Evolutionary conservation across 2,113 vertebrate species (phyloP), one percentile per base, ranked within the genome.

Genomic region (Psittacus erithacus): DNA sequence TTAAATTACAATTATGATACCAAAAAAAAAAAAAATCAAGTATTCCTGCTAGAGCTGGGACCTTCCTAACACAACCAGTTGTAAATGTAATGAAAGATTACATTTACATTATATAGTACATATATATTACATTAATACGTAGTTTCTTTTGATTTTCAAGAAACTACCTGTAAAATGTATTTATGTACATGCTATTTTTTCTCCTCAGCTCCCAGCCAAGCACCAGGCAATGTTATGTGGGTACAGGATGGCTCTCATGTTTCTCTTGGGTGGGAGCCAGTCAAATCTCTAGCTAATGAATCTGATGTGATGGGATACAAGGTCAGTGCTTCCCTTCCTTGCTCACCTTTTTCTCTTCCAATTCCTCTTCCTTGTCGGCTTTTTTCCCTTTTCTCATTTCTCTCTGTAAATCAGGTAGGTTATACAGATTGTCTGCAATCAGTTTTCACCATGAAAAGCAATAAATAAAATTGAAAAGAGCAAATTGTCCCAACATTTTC

Each of bases 221-320:
- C 99, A 71, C 99, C 99, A 15, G 87, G 96, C 93, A 99, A 99
- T 96, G 98, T 99, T 88, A 98, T 98, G 96, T 99, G 99, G 99
- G 99, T 99, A 86, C 99, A 99, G 33, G 99, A 99, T 29, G 99
- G 99, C 3, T 98, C 99, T 83, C 98, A 99, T 38, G 98, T 99
- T 47, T 99, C 99, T 70, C 96, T 99, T 83, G 98, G 96, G 68
- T 99, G 99, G 99, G 99, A 99, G 67, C 99, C 99, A 5, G 99
- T 99, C 70, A 98, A 95, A 95, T 97, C 99, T 33, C 97, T 98
- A 85, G 98, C 98, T 93, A 99, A 99, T 29, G 99, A 99, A 95
- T 99, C 99, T 11, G 99, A 99, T 63, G 99, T 99, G 95, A 98
- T 99, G 92, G 99, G 99, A 43, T 99, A 99, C 92, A 99, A 99